These are phyloP conservation scores for Eubasilissa splendida DNA, from an alignment of 2,888 invertebrate genomes.

Conservation along the genomic window DNA sequence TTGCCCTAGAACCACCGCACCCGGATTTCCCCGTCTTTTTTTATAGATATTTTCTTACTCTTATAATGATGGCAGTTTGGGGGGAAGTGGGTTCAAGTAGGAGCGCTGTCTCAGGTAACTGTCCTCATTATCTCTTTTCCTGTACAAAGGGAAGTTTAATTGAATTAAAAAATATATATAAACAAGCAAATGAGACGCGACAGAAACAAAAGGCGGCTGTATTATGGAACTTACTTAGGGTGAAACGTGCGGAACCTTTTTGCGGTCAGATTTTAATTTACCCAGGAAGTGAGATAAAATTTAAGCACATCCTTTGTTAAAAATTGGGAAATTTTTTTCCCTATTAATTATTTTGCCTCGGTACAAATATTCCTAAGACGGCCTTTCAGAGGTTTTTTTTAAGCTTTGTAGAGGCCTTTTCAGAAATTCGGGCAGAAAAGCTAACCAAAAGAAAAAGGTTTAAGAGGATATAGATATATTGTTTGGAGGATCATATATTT, in stretches of 20 bases:
- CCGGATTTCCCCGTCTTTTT: too few species aligned
- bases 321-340: constrained; percentile 6
- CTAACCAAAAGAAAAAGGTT: too few species aligned
- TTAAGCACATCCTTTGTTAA: neutral
- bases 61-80: constrained; percentile 3
- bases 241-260: neutral
- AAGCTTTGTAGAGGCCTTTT: too few species aligned
- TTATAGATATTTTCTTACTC: neutral
- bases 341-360: neutral
- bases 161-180: constrained; percentile 32
- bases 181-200: constrained; percentile 19
- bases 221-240: constrained; percentile 7
- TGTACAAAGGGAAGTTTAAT: constrained; percentile 20
- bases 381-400: too few species aligned
- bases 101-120: constrained; percentile 21
- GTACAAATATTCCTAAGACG: too few species aligned
- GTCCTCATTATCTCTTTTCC: constrained; percentile 18
- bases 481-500: too few species aligned
- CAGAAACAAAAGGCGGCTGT: constrained; percentile 18
- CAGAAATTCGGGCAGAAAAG: too few species aligned
- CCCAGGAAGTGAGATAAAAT: neutral
- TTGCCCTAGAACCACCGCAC: too few species aligned
- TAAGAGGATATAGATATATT: too few species aligned
- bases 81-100: constrained; percentile 4
- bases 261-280: constrained; percentile 19